Evolutionary conservation across 2,888 invertebrate species (phyloP).

Genomic region (Argyresthia albistria): DNA sequence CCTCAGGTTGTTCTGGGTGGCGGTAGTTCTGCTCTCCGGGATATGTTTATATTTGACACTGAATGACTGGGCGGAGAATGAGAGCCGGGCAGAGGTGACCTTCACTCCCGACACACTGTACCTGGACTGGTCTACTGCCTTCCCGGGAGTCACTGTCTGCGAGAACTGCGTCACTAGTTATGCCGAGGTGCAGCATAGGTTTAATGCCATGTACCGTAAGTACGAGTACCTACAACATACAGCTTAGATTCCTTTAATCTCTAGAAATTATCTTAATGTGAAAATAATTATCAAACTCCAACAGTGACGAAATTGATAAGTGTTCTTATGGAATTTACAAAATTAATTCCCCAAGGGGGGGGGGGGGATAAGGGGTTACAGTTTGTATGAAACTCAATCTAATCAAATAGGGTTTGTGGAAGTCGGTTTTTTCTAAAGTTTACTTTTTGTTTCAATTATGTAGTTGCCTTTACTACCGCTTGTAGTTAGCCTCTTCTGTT

Average conservation of each 20-base stretch:
- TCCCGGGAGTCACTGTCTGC: constrained; percentile 75
- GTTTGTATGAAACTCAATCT: too few species aligned
- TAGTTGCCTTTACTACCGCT: too few species aligned
- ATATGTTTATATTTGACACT: constrained; percentile 66
- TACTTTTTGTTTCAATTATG: too few species aligned
- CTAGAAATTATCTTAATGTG: too few species aligned
- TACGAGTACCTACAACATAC: not conserved
- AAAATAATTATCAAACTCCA: not conserved
- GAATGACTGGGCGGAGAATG: constrained; percentile 36
- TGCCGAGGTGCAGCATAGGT: constrained; percentile 22
- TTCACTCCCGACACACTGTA: constrained; percentile 75
- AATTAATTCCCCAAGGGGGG: too few species aligned
- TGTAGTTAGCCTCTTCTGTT: too few species aligned
- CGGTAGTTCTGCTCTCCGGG: constrained; percentile 61
- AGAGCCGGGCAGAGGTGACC: constrained; percentile 68
- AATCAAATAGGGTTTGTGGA: too few species aligned
- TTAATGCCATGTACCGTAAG: constrained; percentile 25
- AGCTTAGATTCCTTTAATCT: not conserved
- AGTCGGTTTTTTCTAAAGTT: too few species aligned
- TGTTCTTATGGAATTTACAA: too few species aligned
- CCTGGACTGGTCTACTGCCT: constrained; percentile 71
- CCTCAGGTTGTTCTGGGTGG: constrained; percentile 73
- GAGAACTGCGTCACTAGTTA: constrained; percentile 38
- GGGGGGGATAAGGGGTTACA: too few species aligned
- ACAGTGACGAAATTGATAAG: not conserved